These are phyloP conservation scores for Uromys caudimaculatus DNA, from an alignment of 2,797 vertebrate genomes.

Conservation along the genomic window DNA sequence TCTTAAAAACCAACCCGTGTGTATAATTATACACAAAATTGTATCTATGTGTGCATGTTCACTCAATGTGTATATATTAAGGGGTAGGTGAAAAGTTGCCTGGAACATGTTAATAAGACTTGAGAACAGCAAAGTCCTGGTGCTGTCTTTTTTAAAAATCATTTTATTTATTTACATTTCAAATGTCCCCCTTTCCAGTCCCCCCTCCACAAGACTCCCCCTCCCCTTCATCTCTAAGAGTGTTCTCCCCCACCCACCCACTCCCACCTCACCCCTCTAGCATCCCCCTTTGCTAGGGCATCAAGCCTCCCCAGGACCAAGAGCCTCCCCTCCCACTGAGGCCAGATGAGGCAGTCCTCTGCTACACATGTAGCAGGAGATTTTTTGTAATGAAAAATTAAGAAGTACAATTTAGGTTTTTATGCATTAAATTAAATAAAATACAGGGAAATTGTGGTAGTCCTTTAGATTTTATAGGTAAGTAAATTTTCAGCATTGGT, in stretches of 20 bases:
- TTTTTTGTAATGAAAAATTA: neutral
- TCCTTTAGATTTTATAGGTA: neutral
- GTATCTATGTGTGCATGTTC: neutral
- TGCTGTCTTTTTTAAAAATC: neutral
- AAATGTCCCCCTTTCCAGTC: neutral
- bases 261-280: neutral
- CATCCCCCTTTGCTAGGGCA: neutral
- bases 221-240: neutral
- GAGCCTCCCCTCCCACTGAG: too few species aligned
- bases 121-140: neutral
- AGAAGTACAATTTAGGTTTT: neutral
- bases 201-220: neutral
- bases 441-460: neutral
- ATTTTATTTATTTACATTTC: neutral
- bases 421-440: neutral
- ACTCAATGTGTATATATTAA: neutral
- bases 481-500: neutral
- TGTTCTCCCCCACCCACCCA: neutral
- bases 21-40: neutral
- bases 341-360: neutral
- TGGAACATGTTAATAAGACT: neutral
- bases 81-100: neutral
- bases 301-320: neutral
- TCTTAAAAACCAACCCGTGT: neutral
- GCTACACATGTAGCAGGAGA: neutral